phyloP scores from a whole-genome alignment of 1,140 invertebrate species.

The Zaprionus inermis region DNA sequence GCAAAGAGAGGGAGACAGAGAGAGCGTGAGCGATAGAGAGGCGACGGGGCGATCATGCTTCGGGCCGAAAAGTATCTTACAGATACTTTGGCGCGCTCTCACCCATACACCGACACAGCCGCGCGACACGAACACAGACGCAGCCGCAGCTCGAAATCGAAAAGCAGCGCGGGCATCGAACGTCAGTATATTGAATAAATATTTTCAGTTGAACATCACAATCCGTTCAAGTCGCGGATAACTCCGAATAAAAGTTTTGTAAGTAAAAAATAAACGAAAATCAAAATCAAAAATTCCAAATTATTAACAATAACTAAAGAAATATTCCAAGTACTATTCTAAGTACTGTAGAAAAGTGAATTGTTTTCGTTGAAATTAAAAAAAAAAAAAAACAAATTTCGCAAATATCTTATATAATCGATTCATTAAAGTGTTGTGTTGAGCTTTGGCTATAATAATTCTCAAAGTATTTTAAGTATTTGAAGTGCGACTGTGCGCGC shows the following conservation, averaged over 20 bases:
- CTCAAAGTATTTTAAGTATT: slow-evolving; percentile 36
- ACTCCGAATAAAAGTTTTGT: slow-evolving; percentile 84
- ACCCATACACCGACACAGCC: slow-evolving; percentile 27
- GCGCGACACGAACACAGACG: slow-evolving; percentile 53
- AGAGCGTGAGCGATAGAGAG: not conserved
- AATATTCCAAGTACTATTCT: slow-evolving; percentile 11
- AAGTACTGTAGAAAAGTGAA: slow-evolving; percentile 24
- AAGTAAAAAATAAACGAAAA: slow-evolving; percentile 66
- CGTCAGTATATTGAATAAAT: slow-evolving; percentile 84
- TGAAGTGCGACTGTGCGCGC: slow-evolving; percentile 10
- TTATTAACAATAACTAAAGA: slow-evolving; percentile 17
- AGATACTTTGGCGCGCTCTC: slow-evolving; percentile 49
- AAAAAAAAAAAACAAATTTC: slow-evolving; percentile 26
- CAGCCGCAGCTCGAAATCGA: slow-evolving; percentile 65
- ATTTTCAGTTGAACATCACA: slow-evolving; percentile 85
- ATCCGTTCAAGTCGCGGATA: slow-evolving; percentile 84
- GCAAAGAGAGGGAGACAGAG: not conserved
- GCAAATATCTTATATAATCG: slow-evolving; percentile 36
- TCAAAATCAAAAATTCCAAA: slow-evolving; percentile 19
- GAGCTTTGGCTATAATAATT: slow-evolving; percentile 30
- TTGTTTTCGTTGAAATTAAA: not conserved
- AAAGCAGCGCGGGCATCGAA: slow-evolving; percentile 79
- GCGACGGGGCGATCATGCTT: slow-evolving; percentile 31
- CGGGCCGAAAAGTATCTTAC: slow-evolving; percentile 56
- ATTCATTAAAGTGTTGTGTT: slow-evolving; percentile 53